Percentiles rank a stretch among this genome's conserved stretches.
phyloP scores from a whole-genome alignment of 2,797 vertebrate genomes.

The Enteromius fasciolatus region DNA sequence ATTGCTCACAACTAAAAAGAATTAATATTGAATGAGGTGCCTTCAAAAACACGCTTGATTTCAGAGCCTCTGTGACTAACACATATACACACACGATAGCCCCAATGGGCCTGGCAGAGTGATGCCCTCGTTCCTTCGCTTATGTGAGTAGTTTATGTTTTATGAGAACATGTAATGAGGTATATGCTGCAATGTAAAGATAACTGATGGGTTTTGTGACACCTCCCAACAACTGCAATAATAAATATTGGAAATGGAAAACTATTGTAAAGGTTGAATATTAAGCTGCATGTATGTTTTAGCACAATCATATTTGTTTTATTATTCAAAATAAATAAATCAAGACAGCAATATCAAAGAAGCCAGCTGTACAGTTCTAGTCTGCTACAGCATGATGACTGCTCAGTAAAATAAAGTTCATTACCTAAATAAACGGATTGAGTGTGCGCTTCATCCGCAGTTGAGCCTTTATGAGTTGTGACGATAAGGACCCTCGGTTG shows the following conservation, averaged over 20 bases:
- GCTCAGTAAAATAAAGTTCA: constrained; percentile 42
- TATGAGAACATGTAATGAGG: background rate
- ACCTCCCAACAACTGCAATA: background rate
- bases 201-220: background rate
- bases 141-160: constrained; percentile 18
- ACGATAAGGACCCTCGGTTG: constrained; percentile 72
- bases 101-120: background rate
- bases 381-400: background rate
- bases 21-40: constrained; percentile 52
- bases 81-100: constrained; percentile 6
- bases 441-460: constrained; percentile 68
- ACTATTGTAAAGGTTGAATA: background rate
- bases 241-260: background rate
- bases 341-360: background rate
- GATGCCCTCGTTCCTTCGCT: background rate
- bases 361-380: background rate
- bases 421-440: constrained; percentile 60
- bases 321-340: background rate
- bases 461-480: constrained; percentile 68
- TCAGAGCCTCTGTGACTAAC: background rate
- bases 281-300: background rate
- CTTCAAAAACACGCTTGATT: constrained; percentile 41
- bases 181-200: constrained; percentile 20
- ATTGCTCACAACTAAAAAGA: constrained; percentile 48
- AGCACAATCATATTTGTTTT: background rate